Base-by-base conservation (phyloP, 2,888 invertebrate genomes). In the Ethmia dodecea region DNA sequence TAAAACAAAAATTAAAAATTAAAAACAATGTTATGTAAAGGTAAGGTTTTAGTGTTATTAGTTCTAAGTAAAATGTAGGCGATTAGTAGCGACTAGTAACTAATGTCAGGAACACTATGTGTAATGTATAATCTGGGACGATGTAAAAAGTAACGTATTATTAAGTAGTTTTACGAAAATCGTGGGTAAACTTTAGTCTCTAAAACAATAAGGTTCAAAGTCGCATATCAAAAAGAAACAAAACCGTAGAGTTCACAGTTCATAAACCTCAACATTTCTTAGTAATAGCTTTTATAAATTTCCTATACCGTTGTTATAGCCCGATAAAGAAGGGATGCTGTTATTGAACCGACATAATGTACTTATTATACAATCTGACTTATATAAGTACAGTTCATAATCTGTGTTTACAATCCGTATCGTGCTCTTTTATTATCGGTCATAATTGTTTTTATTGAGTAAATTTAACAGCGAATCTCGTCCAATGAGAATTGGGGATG, bases 231-330 rank as follows among this genome's bases (percentile, higher is more conserved):
- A 26, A 12, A 5, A 26, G 6, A 25, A n/a, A 25, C 8, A 11
- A 25, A 26, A 26, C 6, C 12, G 2, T 11, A 26, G 47, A 60
- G 67, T 64, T 68, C 65, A 62, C 66, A 68, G 68, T 68, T 63
- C 70, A 60, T 71, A 68, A 71, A 65, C 49, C 61, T 51, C 47
- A 55, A 55, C 51, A 61, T 62, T 26, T 52, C 58, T 44, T 42
- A 42, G 51, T 63, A 69, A 72, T 68, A 56, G 64, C 61, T 65
- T 65, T 64, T 67, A 65, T 69, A 65, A 70, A 66, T 60, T 71
- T 57, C 51, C 58, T 55, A 58, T 57, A 57, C 49, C 51, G 49
- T 53, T 55, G 59, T 58, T 67, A 66, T 69, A 62, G 60, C 53
- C 50, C 57, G 56, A 64, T 66, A 68, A 69, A 70, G 57, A 58